Conservation (phyloP, 2,797 vertebrate genomes). For the Melanotaenia nigrans region DNA sequence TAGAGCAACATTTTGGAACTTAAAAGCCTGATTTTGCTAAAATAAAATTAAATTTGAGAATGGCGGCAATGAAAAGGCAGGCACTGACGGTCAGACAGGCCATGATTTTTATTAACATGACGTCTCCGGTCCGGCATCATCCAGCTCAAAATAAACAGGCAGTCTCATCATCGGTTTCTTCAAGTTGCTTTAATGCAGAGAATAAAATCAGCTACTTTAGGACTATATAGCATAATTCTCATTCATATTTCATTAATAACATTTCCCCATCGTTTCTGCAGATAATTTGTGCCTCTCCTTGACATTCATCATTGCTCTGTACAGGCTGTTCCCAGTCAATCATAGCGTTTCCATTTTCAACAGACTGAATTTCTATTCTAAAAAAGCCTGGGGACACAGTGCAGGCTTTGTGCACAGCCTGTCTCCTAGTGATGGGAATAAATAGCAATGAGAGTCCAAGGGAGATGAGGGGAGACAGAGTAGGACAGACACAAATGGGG, state of each 20-base stretch:
- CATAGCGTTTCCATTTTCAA: slow-evolving; percentile 77
- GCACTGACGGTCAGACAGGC: slow-evolving; percentile 53
- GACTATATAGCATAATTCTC: slow-evolving; percentile 51
- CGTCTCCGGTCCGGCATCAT: slow-evolving; percentile 55
- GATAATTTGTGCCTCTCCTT: slow-evolving; percentile 68
- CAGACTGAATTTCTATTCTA: slow-evolving; percentile 74
- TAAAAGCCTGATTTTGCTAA: slow-evolving; percentile 30
- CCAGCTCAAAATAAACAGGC: slow-evolving; percentile 64
- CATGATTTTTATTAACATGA: slow-evolving; percentile 62
- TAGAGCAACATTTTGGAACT: slow-evolving; percentile 44
- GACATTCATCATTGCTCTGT: slow-evolving; percentile 61
- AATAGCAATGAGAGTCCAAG: slow-evolving; percentile 73
- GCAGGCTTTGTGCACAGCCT: slow-evolving; percentile 74
- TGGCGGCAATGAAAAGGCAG: slow-evolving; percentile 22
- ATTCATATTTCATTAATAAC: slow-evolving; percentile 69
- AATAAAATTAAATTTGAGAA: slow-evolving; percentile 39
- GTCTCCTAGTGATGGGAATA: slow-evolving; percentile 80
- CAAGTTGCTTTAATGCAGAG: slow-evolving; percentile 32
- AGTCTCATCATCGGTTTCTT: slow-evolving; percentile 52
- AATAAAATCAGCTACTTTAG: slow-evolving; percentile 49
- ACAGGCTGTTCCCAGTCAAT: slow-evolving; percentile 74
- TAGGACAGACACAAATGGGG: slow-evolving; percentile 50
- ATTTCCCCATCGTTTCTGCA: slow-evolving; percentile 52
- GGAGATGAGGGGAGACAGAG: slow-evolving; percentile 62
- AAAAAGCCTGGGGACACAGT: slow-evolving; percentile 75